These are phyloP conservation scores for Sipunculus nudus DNA, from an alignment of 2,888 invertebrate genomes.

Conservation along the genomic window DNA sequence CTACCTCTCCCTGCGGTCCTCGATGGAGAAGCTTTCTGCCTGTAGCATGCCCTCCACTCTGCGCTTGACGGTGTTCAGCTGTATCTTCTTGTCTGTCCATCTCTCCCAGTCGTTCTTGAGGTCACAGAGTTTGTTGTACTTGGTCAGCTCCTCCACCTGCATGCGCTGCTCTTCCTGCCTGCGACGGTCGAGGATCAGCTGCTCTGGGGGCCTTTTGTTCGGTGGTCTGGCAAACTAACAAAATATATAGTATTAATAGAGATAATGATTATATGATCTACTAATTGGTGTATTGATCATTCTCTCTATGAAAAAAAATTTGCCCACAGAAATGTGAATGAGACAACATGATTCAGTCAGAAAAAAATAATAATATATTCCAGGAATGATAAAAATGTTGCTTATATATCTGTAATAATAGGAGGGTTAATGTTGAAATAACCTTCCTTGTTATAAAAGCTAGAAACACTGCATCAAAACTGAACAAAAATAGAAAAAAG, in stretches of 20 bases:
- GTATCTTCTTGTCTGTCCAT: slow-evolving; percentile 57
- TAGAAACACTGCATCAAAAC: too few species aligned
- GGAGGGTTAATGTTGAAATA: too few species aligned
- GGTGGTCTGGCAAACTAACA: slow-evolving; percentile 57
- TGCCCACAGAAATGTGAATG: too few species aligned
- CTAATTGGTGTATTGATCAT: too few species aligned
- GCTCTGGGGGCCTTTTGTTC: slow-evolving; percentile 56
- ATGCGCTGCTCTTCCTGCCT: slow-evolving; percentile 53
- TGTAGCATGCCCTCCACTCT: slow-evolving; percentile 51
- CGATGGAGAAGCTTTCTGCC: slow-evolving; percentile 54
- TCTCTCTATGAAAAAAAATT: too few species aligned
- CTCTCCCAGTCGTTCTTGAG: slow-evolving; percentile 63
- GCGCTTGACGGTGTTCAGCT: slow-evolving; percentile 53
- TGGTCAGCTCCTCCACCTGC: slow-evolving; percentile 49
- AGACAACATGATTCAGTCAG: too few species aligned
- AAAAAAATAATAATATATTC: too few species aligned
- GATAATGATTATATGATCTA: too few species aligned
- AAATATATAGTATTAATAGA: slow-evolving; percentile 5
- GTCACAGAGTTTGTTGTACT: slow-evolving; percentile 54
- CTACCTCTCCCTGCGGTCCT: slow-evolving; percentile 62
- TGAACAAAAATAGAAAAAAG: too few species aligned
- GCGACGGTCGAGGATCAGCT: slow-evolving; percentile 56
- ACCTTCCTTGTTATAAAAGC: too few species aligned
- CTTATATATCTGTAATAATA: too few species aligned
- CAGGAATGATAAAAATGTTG: too few species aligned